Evolutionary conservation across 2,113 vertebrate genomes (phyloP), one percentile per base, ranked within the genome.

Genomic region (Takifugu bimaculatus): DNA sequence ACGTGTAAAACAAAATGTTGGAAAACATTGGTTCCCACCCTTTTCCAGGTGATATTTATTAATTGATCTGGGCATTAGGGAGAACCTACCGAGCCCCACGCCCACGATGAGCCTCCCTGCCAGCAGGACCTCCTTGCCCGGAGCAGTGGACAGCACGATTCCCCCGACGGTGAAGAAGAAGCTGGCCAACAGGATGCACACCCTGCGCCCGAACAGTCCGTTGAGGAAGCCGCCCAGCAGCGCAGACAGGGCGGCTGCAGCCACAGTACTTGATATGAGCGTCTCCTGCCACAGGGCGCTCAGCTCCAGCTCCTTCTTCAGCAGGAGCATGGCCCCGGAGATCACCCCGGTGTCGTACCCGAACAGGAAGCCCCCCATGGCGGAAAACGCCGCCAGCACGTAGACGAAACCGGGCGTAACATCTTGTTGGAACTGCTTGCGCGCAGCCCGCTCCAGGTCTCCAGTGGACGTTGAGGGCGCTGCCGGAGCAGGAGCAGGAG

Each of bases 261-360:
- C 94, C 81, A 97, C 95, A 14, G 96, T 94, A 78, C 94, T 75
- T 50, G 96, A 97, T 59, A 99, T 95, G 26, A 99, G 91, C 88
- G 95, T 63, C 91, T 98, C 96, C 91, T 98, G 96, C 96, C 96
- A 98, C 35, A 94, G 80, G 1, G 94, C 89, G 82, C 91, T 94
- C 84, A 98, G 89, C 65, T 91, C 89, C 85, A 97, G 91, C 91
- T 95, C 92, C 86, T 80, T 83, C 90, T 96, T 95, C 66, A 99
- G 91, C 76, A 96, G 89, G 35, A 99, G 92, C 92, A 99, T 94
- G 7, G 95, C 96, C 61, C 96, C 96, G 26, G 96, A 95, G 85
- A 99, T 94, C 85, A 99, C 96, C 49, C 96, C 96, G 49, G 94
- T 96, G 89, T 99, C 96, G 68, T 99, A 99, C 84, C 96, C 96